Percentiles rank a stretch among this genome's conserved stretches.
Evolutionary conservation across 2,888 invertebrate genomes (phyloP).

Genomic region (Ommatoiulus sabulosus): DNA sequence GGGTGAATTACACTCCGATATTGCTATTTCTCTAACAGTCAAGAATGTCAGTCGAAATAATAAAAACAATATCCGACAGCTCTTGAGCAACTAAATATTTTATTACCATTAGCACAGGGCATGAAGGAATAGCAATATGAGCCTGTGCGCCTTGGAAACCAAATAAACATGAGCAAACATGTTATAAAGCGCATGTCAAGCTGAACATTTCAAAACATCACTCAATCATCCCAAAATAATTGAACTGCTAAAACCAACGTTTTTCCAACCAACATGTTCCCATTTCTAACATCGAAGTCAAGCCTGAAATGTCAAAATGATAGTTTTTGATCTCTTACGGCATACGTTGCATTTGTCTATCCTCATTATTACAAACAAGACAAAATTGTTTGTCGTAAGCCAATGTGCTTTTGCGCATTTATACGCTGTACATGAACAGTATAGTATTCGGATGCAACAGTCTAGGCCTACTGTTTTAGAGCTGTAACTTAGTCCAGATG

Average conservation of each 20-base stretch:
- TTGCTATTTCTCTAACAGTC: background rate
- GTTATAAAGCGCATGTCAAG: background rate
- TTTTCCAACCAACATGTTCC: background rate
- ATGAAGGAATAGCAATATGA: background rate
- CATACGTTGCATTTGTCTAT: background rate
- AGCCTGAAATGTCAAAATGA: background rate
- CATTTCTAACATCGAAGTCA: background rate
- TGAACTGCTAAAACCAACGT: conserved; percentile 41
- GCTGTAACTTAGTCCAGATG: too few relatives aligned
- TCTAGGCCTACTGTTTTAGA: too few relatives aligned
- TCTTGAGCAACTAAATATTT: conserved; percentile 45
- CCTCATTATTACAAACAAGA: background rate
- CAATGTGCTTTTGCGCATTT: background rate
- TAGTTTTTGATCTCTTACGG: background rate
- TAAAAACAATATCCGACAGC: conserved; percentile 38
- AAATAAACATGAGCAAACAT: background rate
- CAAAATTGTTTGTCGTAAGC: conserved; percentile 4
- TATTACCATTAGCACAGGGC: conserved; percentile 10
- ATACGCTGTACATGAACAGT: background rate
- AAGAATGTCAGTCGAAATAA: conserved; percentile 1
- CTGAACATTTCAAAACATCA: conserved; percentile 35
- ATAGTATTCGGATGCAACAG: too few relatives aligned
- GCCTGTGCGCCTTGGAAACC: background rate
- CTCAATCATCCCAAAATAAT: conserved; percentile 35
- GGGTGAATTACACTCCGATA: background rate